Evolutionary conservation across 1,140 invertebrate genomes (phyloP), one percentile per base, ranked within the genome.

Genomic region (Potamilus streckersoni): DNA sequence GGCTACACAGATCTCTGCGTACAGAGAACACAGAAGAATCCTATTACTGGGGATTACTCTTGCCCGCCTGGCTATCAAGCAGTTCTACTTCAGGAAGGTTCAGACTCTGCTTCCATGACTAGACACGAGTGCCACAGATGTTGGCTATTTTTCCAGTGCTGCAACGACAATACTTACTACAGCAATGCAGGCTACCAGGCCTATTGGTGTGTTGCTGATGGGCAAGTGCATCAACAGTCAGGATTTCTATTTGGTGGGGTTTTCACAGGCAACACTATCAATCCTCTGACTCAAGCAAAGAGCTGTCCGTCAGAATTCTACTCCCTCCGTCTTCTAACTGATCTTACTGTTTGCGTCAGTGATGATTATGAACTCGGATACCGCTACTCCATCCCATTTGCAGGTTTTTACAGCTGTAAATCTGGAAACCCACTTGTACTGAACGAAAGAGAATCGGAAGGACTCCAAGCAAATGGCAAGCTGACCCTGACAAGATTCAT

Each of bases 341-440:
- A 70, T 56, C 62, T 83, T 16, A 57, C 68, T 15, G 71, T 85
- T 15, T 85, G 84, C 62, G 74, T 84, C 12, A 84, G 81, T 68
- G 82, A 80, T 61, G 83, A 85, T 58, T 80, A 76, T 23, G 84
- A 84, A 71, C 69, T 81, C 2, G 80, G 78, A 1, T 71, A 61
- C 27, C 60, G 62, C 27, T 79, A 79, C 55, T 74, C 81, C 4
- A 55, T 85, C 6, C 80, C 80, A 16, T 84, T 85, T 72, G 84
- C 76, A 56, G 84, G 84, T 16, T 83, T 85, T 58, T 83, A 73
- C 69, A 83, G 81, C 68, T 85, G 84, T 78, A 69, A 49, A n/a
- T 61, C 70, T 14, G 83, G 83, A 23, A 85, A 85, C 65, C 84
- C 84, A 15, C 64, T 85, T n/a, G 75, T 74, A 19, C 13, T 74